Evolutionary conservation across 2,888 invertebrate species (phyloP), one percentile per base, ranked within the genome.

Genomic region (Himalopsyche kuldschensis): DNA sequence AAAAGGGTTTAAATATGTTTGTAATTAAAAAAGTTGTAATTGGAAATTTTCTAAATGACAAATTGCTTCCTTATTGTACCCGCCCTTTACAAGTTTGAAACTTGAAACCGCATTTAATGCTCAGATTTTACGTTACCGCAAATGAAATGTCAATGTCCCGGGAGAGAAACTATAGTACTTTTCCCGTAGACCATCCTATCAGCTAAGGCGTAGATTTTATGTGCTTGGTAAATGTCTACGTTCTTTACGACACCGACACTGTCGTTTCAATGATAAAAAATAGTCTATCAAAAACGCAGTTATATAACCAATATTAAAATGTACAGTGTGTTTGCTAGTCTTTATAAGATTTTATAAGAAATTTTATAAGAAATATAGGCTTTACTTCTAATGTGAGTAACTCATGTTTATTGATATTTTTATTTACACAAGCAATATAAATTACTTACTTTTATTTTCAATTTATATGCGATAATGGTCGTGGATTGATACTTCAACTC

Each of bases 261-360:
- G 83, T 82, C 80, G 78, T 76, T 82, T 75, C 80, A 83, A 85
- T 83, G 83, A 84, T 85, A 85, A 85, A 85, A 85, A 85, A 85
- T 83, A 80, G 85, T 82, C 82, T 78, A 85, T 85, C 83, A 85
- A 85, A 84, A 63, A 41, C 80, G 15, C 75, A 55, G 75, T 55
- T n/a, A 47, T 81, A 48, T 78, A 31, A 69, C 48, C 31, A 76
- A 27, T 69, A 75, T 82, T 82, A 85, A 83, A 85, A 82, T 20
- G 15, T 55, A 20, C 55, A 55, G 55, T 24, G n/a, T n/a, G n/a
- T n/a, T n/a, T n/a, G n/a, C n/a, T n/a, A n/a, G n/a, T n/a, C n/a
- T n/a, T n/a, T n/a, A n/a, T n/a, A n/a, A n/a, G n/a, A n/a, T n/a
- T n/a, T n/a, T n/a, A n/a, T n/a, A n/a, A n/a, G n/a, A n/a, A n/a